These are phyloP conservation scores for Sebastes alutus DNA, from an alignment of 2,797 vertebrate genomes.

Conservation along the genomic window DNA sequence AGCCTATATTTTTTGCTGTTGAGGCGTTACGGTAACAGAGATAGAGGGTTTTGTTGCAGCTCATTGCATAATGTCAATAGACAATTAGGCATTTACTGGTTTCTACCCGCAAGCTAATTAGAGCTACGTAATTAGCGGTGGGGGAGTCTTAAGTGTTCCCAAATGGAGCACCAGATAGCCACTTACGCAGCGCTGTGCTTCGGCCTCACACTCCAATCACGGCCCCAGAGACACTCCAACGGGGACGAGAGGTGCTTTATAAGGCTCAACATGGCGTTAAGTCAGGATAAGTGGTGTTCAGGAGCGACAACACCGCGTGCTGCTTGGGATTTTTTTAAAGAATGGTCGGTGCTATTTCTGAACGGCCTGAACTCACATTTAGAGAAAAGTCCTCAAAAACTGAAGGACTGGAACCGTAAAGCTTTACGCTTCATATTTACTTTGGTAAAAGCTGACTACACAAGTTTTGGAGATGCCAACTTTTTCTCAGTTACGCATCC, in stretches of 20 bases:
- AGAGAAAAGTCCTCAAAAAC: not conserved
- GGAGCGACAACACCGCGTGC: slow-evolving; percentile 2
- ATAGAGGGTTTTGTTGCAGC: slow-evolving; percentile 77
- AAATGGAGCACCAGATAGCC: slow-evolving; percentile 73
- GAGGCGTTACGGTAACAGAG: slow-evolving; percentile 68
- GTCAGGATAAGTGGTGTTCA: slow-evolving; percentile 59
- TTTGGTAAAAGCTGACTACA: slow-evolving; percentile 38
- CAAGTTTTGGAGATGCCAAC: slow-evolving; percentile 19
- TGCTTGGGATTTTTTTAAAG: not conserved
- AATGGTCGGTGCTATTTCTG: not conserved
- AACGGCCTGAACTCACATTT: not conserved
- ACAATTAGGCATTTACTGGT: slow-evolving; percentile 82
- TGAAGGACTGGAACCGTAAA: not conserved
- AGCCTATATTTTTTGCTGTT: slow-evolving; percentile 62
- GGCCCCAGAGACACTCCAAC: slow-evolving; percentile 52
- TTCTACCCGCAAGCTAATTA: slow-evolving; percentile 82
- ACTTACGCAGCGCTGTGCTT: slow-evolving; percentile 61
- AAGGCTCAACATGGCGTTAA: slow-evolving; percentile 41
- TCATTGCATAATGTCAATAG: slow-evolving; percentile 84
- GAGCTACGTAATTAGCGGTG: slow-evolving; percentile 76
- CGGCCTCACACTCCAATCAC: slow-evolving; percentile 54
- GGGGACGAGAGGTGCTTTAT: slow-evolving; percentile 57
- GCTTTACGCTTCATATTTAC: not conserved
- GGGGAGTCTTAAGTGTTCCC: slow-evolving; percentile 79
- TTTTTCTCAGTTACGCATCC: slow-evolving; percentile 40